A percentile compares a stretch with the other conserved stretches of the same genome.
Evolutionary conservation across 2,797 vertebrate species (phyloP).

Genomic region (Acomys russatus): DNA sequence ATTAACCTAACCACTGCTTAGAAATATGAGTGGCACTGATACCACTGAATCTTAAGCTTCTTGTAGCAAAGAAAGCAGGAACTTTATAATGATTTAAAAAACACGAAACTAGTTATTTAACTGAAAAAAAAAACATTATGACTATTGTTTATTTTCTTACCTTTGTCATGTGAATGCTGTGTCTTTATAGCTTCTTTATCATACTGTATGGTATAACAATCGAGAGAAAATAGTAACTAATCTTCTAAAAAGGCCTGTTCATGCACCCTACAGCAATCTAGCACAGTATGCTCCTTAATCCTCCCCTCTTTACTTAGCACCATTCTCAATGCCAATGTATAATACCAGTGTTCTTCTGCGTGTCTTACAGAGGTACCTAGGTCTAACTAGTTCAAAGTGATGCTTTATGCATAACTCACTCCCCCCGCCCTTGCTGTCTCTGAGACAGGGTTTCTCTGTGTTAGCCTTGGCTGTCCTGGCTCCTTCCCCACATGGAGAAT

Average conservation of each 20-base stretch:
- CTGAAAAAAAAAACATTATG: constrained; percentile 56
- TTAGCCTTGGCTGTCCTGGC: too few species aligned
- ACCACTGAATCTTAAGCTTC: constrained; percentile 39
- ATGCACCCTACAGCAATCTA: constrained; percentile 3
- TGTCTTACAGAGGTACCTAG: not conserved
- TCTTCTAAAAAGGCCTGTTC: constrained; percentile 1
- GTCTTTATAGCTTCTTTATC: not conserved
- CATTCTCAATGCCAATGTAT: constrained; percentile 6
- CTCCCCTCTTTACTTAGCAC: not conserved
- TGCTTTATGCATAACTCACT: not conserved
- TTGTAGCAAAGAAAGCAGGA: constrained; percentile 40
- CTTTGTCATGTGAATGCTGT: not conserved
- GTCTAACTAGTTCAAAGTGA: constrained; percentile 38
- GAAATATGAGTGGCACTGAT: constrained; percentile 20
- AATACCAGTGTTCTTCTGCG: not conserved
- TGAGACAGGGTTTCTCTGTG: too few species aligned
- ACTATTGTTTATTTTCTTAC: constrained; percentile 67
- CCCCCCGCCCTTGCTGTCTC: too few species aligned
- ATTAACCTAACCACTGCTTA: not conserved
- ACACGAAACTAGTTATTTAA: constrained; percentile 33
- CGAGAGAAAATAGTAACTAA: constrained; percentile 57
- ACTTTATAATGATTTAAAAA: constrained; percentile 35
- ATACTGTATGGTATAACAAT: constrained; percentile 46
- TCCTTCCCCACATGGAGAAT: too few species aligned
- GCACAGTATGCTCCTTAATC: not conserved